phyloP scores from a whole-genome alignment of 2,888 invertebrate genomes.

The Oligia latruncula region DNA sequence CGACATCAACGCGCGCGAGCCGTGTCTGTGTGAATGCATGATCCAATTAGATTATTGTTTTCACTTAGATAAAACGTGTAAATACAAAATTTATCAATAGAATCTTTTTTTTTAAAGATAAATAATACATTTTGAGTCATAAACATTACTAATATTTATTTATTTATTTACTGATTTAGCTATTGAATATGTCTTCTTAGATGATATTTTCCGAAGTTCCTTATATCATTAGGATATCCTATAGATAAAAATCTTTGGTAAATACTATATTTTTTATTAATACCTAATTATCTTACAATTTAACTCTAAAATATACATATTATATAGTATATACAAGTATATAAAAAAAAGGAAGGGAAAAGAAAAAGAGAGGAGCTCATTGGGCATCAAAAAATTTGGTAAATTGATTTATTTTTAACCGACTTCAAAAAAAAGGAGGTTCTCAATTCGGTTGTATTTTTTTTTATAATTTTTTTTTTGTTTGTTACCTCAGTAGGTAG shows the following conservation, averaged over 20 bases:
- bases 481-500: no score
- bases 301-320: no score
- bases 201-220: not conserved
- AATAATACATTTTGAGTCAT: not conserved
- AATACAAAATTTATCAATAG: not conserved
- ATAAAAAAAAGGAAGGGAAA: no score
- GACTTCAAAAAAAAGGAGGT: no score
- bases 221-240: not conserved
- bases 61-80: not conserved
- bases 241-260: not conserved
- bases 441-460: no score
- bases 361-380: no score
- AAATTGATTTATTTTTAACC: no score
- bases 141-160: not conserved
- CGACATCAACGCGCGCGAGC: constrained; percentile 68
- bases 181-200: not conserved
- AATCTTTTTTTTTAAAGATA: not conserved
- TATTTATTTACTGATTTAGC: not conserved
- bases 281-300: no score
- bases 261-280: no score
- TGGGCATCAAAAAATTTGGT: no score
- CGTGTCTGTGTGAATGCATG: not conserved
- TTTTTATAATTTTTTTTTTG: no score
- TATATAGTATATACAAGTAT: no score
- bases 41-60: not conserved